Conservation (phyloP, 2,797 vertebrate species). For the Microctenopoma steveboyesi region DNA sequence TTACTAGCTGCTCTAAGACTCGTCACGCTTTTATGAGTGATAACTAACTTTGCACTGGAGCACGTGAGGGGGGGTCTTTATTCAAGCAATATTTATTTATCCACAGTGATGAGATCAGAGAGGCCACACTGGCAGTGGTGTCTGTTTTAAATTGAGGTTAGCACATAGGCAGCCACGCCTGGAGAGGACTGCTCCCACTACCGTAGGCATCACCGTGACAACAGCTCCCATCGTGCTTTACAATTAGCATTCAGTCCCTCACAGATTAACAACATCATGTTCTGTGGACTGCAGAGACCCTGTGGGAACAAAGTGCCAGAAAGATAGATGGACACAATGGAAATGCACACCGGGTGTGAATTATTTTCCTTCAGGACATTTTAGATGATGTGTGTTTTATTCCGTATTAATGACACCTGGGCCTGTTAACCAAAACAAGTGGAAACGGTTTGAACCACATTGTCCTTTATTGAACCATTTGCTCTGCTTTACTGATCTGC, state of each 20-base stretch:
- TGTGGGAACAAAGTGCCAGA: not conserved
- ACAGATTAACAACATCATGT: constrained; percentile 39
- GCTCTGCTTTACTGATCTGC: constrained; percentile 50
- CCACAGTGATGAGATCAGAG: constrained; percentile 58
- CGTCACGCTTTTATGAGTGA: not conserved
- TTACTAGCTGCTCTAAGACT: constrained; percentile 7
- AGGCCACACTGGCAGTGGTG: constrained; percentile 51
- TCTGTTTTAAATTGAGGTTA: constrained; percentile 62
- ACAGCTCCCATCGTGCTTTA: constrained; percentile 55
- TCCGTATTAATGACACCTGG: constrained; percentile 45
- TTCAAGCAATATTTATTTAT: not conserved
- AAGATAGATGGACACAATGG: not conserved
- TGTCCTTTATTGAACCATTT: constrained; percentile 58
- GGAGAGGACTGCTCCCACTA: constrained; percentile 38
- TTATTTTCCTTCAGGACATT: constrained; percentile 26
- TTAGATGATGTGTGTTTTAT: constrained; percentile 15
- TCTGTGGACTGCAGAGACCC: constrained; percentile 36
- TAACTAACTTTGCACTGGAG: constrained; percentile 9
- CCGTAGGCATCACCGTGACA: constrained; percentile 63
- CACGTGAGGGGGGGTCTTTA: not conserved
- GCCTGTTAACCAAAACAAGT: constrained; percentile 56
- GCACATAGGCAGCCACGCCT: constrained; percentile 49
- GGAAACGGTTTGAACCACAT: constrained; percentile 59
- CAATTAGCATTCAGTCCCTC: constrained; percentile 65
- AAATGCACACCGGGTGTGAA: constrained; percentile 4